These are phyloP conservation scores for Toxotes chatareus DNA, from an alignment of 2,113 vertebrate species.

Conservation along the genomic window DNA sequence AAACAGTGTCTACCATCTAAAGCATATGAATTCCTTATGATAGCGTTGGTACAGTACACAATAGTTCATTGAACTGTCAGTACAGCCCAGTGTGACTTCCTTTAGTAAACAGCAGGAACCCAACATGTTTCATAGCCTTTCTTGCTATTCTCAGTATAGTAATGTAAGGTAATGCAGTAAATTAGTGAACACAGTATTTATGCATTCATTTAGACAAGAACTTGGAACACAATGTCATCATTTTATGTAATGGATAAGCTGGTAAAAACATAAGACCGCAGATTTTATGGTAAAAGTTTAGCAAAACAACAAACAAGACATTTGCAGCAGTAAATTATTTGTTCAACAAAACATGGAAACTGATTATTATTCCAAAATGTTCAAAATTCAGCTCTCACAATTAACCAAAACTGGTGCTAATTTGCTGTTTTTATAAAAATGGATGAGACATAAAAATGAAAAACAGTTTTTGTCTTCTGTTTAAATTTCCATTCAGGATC, in stretches of 20 bases:
- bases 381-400: not conserved
- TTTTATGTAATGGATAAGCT: not conserved
- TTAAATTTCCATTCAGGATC: not conserved
- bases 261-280: not conserved
- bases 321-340: not conserved
- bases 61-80: not conserved
- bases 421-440: not conserved
- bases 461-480: not conserved
- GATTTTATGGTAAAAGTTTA: not conserved
- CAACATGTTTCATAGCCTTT: not conserved
- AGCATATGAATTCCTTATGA: not conserved
- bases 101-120: not conserved
- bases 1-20: conserved; percentile 2
- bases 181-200: not conserved
- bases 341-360: too few relatives aligned
- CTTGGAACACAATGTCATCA: not conserved
- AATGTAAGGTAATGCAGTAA: not conserved
- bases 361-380: not conserved
- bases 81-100: not conserved
- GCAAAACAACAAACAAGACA: not conserved
- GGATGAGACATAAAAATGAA: not conserved
- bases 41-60: not conserved
- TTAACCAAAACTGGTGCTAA: not conserved
- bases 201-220: not conserved
- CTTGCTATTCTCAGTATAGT: not conserved